A percentile compares a stretch with the other conserved stretches of the same genome.
Conservation (phyloP, 2,888 invertebrate species). For the Dolomedes plantarius region DNA sequence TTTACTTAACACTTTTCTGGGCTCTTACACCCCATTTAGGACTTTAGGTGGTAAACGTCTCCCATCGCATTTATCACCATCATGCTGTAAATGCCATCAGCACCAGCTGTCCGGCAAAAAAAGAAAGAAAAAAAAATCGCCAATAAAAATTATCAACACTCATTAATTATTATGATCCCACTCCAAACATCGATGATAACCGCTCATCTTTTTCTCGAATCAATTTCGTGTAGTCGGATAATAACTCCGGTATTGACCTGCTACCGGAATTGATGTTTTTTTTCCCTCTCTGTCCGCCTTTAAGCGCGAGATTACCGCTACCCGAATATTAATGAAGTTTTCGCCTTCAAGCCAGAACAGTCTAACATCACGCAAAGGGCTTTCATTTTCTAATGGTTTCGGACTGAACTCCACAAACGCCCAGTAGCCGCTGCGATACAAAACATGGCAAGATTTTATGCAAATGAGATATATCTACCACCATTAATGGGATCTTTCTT, state of each 20-base stretch:
- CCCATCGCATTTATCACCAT: not conserved
- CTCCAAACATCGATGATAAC: slow-evolving; percentile 33
- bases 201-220: slow-evolving; percentile 21
- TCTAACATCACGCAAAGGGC: not conserved
- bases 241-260: slow-evolving; percentile 11
- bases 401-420: not conserved
- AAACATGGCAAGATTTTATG: not conserved
- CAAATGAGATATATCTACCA: not conserved
- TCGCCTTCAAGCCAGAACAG: not conserved
- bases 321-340: not conserved
- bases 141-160: slow-evolving; percentile 23
- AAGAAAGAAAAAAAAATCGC: no score
- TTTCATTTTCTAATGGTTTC: slow-evolving; percentile 13
- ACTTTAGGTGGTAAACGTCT: not conserved
- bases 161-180: slow-evolving; percentile 37
- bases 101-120: slow-evolving; percentile 13
- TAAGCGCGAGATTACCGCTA: not conserved
- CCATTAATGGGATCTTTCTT: not conserved
- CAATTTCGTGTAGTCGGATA: slow-evolving; percentile 51
- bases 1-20: not conserved
- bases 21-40: not conserved
- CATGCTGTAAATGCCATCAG: not conserved
- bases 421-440: not conserved
- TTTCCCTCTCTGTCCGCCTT: not conserved
- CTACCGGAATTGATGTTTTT: slow-evolving; percentile 12